phyloP scores from a whole-genome alignment of 2,888 invertebrate genomes.

The Drosophila helvetica region DNA sequence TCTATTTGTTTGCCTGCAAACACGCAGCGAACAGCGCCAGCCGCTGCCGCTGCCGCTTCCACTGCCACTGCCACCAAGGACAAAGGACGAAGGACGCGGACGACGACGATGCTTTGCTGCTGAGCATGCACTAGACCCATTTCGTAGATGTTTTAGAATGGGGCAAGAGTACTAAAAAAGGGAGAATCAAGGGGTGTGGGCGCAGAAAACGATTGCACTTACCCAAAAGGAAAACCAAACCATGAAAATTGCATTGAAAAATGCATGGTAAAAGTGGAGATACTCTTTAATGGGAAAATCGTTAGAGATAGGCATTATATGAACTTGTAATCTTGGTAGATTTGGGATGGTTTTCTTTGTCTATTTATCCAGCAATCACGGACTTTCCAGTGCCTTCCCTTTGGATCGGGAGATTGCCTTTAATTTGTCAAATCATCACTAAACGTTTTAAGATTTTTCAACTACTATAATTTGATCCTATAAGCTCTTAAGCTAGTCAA shows the following conservation, averaged over 20 bases:
- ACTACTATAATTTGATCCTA: background rate
- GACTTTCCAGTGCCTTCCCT: background rate
- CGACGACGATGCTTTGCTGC: conserved; percentile 28
- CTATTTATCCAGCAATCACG: background rate
- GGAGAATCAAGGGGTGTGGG: background rate
- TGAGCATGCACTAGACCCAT: conserved; percentile 69
- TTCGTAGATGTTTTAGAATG: conserved; percentile 36
- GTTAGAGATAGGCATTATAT: background rate
- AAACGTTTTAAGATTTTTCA: no score
- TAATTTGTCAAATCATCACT: no score
- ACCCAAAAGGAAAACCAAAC: conserved; percentile 17
- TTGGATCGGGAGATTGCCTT: rapidly evolving
- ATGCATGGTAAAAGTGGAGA: conserved; percentile 7
- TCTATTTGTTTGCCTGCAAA: conserved; percentile 63
- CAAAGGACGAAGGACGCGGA: conserved; percentile 39
- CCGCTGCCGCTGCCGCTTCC: conserved; percentile 30
- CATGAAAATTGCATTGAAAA: conserved; percentile 17
- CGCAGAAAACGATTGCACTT: conserved; percentile 30
- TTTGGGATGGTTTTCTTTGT: no score
- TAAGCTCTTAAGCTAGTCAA: background rate
- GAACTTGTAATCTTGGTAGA: background rate
- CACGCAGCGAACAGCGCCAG: conserved; percentile 30
- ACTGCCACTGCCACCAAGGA: conserved; percentile 35
- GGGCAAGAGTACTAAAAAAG: conserved; percentile 5
- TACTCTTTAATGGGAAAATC: conserved; percentile 1